Base-by-base conservation (phyloP, 2,888 invertebrate genomes). In the Melinaea menophilus region DNA sequence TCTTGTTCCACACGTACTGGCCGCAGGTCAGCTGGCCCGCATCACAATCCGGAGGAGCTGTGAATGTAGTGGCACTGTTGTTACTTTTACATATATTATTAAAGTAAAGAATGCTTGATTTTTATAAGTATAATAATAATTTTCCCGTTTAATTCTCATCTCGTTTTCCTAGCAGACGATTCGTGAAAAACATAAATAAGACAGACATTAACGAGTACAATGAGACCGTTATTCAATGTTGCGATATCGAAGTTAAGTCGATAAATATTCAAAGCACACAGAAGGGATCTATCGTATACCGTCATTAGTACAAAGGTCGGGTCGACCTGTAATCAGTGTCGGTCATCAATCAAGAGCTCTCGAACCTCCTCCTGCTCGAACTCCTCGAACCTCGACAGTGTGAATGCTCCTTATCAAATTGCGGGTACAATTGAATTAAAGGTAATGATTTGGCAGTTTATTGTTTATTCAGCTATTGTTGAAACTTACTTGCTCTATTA, bases 41-140 rank as follows among this genome's bases (percentile, higher is more conserved):
- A 76, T 98, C 97, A 85, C 98, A 99, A 78, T 98, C 97, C 41
- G 98, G 98, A 61, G 98, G 97, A 64, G 97, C 98, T 98, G 92
- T 34, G 92, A 86, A 57, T 41, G 11, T 9, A 41, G 9, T 31
- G 34, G 41, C 22, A 47, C 2, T 65, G 22, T 22, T 59, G 58
- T 3, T 48, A 47, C 34, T 47, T 56, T 48, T 2, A 54, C 33
- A 22, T 13, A 56, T 22, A 22, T 22, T 22, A 22, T 22, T 22
- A 1, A 22, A 22, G 22, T 22, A 22, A 22, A 22, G 1, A 22
- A 22, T 22, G 22, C 22, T 22, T 22, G 22, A 22, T 22, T 22
- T 22, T 22, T 22, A 22, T 22, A 22, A 22, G 22, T 22, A 22
- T 22, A 22, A 22, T 22, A 22, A 22, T 22, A 22, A 1, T 22